phyloP scores from a whole-genome alignment of 2,888 invertebrate species.

The Dryomyza anilis region DNA sequence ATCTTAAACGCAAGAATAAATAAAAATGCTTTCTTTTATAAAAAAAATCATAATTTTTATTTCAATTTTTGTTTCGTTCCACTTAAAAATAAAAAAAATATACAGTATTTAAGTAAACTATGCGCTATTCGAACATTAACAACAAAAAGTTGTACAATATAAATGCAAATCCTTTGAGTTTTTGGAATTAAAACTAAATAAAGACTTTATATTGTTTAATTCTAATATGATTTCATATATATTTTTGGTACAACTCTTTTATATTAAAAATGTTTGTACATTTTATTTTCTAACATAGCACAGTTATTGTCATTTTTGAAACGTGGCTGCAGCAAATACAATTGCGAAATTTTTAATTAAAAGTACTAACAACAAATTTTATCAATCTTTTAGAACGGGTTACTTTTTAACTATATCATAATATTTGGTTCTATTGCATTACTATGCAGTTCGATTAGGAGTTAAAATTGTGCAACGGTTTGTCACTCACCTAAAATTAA shows the following conservation, averaged over 20 bases:
- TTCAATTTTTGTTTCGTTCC: neutral
- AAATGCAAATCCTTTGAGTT: too few species aligned
- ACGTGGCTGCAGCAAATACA: neutral
- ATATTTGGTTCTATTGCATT: conserved; percentile 18
- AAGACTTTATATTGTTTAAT: too few species aligned
- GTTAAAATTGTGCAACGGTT: neutral
- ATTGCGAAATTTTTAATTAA: neutral
- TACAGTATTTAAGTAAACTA: neutral
- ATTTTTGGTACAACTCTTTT: too few species aligned
- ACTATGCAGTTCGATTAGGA: neutral
- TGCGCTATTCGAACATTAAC: neutral
- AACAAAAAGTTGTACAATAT: too few species aligned
- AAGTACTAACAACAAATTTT: too few species aligned
- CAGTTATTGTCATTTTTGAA: neutral
- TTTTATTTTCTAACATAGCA: too few species aligned
- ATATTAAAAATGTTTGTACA: too few species aligned
- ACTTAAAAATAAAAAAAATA: neutral
- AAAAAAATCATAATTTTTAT: neutral
- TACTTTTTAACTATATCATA: conserved; percentile 8
- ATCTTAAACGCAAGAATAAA: too few species aligned
- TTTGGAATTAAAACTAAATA: too few species aligned
- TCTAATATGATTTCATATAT: too few species aligned
- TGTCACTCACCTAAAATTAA: neutral
- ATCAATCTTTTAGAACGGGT: too few species aligned
- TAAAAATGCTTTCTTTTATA: neutral